Evolutionary conservation across 2,113 vertebrate genomes (phyloP), one percentile per base, ranked within the genome.

Genomic region (Athene noctua): DNA sequence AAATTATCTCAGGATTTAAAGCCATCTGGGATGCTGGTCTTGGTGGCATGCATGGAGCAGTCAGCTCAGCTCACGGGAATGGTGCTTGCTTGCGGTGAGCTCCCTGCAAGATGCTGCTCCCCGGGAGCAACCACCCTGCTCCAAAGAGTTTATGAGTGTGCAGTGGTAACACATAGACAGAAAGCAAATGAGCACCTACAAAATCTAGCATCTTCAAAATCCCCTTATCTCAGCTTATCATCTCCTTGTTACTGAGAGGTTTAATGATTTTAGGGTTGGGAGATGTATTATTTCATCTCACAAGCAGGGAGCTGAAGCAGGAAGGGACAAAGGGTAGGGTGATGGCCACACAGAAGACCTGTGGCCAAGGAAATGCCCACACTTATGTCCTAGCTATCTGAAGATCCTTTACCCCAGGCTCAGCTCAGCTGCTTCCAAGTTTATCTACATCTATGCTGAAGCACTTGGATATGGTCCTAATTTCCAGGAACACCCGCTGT

Each of bases 1-100:
- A 59, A 71, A 44, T 38, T 23, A 22, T 32, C 30, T 29, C 1
- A 1, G 67, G 62, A 27, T 63, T 67, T 77, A 4, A 80, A 94
- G 27, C 29, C 57, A 1, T 3, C 2, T 0, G 0, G 32, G 75
- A 21, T 54, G 59, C 34, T 2, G 1, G 14, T 46, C 55, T 36
- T 1, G 2, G 55, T 65, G 63, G 21, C n/a, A 22, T n/a, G n/a
- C 20, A 32, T 0, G 0, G 70, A 74, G 58, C 6, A 0, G 27
- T 13, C 27, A 13, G 16, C 42, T 52, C 22, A 36, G 70, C 23
- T 51, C 2, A 1, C 0, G 0, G 55, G n/a, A 73, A 9, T 2
- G 11, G 34, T 0, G 2, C 19, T 84, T 8, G 9, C 54, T 78
- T 27, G 44, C 2, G 1, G 54, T 3, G n/a, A 54, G 32, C 5